A percentile compares a stretch with the other conserved stretches of the same genome.
Evolutionary conservation across 2,888 invertebrate species (phyloP).

Genomic region (Platypus cylindrus): DNA sequence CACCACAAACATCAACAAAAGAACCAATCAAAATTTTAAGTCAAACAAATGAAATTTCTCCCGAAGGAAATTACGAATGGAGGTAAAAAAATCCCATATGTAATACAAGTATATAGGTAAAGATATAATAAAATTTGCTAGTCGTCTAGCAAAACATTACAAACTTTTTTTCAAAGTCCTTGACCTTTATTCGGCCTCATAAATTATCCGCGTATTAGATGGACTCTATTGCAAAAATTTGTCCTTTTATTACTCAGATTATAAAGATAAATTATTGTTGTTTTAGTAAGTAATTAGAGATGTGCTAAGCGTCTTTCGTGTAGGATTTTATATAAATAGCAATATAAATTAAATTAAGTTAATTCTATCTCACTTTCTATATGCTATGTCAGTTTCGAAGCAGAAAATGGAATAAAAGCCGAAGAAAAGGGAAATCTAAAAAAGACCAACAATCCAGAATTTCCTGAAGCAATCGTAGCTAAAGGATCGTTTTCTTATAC

Average conservation of each 20-base stretch:
- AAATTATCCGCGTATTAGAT: too few relatives aligned
- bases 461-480: constrained; percentile 52
- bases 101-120: not conserved
- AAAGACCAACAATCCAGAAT: constrained; percentile 54
- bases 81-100: constrained; percentile 40
- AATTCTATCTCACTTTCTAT: too few relatives aligned
- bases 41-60: constrained; percentile 57
- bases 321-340: too few relatives aligned
- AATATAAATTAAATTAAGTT: too few relatives aligned
- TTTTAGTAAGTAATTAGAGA: not conserved
- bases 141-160: too few relatives aligned
- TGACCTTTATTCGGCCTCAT: too few relatives aligned
- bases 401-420: constrained; percentile 69
- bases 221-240: too few relatives aligned
- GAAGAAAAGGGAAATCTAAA: constrained; percentile 68
- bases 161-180: too few relatives aligned
- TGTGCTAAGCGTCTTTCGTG: not conserved
- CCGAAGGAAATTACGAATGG: constrained; percentile 60
- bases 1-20: constrained; percentile 44
- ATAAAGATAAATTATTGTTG: too few relatives aligned
- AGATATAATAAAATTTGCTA: not conserved
- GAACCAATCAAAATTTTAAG: constrained; percentile 52
- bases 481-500: constrained; percentile 57
- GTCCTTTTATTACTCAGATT: too few relatives aligned
- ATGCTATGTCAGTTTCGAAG: constrained; percentile 58